These are phyloP conservation scores for Ptychochromis oligacanthus DNA, from an alignment of 2,113 vertebrate species.

Conservation along the genomic window DNA sequence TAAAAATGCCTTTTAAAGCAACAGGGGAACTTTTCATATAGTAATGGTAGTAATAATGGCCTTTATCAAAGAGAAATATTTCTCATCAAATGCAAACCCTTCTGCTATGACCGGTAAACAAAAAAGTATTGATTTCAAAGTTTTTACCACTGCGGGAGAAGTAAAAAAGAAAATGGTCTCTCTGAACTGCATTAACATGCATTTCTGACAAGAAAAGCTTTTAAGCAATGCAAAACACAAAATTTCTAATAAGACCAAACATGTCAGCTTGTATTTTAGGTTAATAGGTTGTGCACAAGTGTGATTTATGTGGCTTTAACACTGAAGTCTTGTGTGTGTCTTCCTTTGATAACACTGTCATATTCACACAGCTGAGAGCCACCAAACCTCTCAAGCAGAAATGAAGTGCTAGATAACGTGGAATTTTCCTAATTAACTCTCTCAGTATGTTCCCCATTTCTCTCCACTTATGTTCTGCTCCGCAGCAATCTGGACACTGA, in stretches of 20 bases:
- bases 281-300: background rate
- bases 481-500: conserved; percentile 94
- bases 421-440: conserved; percentile 46
- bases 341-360: background rate
- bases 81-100: background rate
- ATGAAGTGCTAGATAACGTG: conserved; percentile 13
- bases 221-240: background rate
- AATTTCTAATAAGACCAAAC: background rate
- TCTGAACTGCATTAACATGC: background rate
- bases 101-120: background rate
- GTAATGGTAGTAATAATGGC: background rate
- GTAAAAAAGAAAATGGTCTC: background rate
- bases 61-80: conserved; percentile 3
- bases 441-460: background rate
- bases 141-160: background rate
- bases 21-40: background rate
- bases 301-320: background rate
- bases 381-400: conserved; percentile 2
- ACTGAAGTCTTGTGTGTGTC: background rate
- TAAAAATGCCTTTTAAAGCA: conserved; percentile 22
- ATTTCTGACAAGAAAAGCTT: background rate
- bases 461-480: conserved; percentile 49
- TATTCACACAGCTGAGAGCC: background rate
- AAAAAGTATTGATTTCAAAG: background rate
- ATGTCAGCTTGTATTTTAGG: background rate